Evolutionary conservation across 2,888 invertebrate genomes (phyloP).

Genomic region (Cosmia trapezina): DNA sequence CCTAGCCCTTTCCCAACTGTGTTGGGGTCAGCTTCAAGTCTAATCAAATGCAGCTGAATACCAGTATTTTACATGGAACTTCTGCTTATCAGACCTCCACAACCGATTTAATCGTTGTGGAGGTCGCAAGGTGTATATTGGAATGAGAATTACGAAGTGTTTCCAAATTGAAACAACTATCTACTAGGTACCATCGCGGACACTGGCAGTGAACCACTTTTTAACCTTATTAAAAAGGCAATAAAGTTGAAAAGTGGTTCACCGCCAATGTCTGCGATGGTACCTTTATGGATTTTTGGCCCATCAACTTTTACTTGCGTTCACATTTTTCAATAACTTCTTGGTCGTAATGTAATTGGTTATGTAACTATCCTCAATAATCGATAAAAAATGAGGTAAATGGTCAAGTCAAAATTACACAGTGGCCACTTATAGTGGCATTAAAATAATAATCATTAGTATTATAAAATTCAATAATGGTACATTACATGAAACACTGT

Average conservation of each 20-base stretch:
- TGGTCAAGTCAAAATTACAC: constrained; percentile 3
- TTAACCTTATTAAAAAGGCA: too few species aligned
- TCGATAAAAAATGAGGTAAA: constrained; percentile 18
- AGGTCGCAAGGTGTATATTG: neutral
- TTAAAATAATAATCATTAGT: constrained; percentile 22
- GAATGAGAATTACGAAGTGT: neutral
- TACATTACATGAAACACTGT: neutral
- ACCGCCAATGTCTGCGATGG: too few species aligned
- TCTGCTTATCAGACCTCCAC: neutral
- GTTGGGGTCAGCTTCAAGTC: neutral
- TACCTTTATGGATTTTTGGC: too few species aligned
- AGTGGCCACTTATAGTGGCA: neutral
- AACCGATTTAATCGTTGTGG: neutral
- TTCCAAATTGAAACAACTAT: neutral
- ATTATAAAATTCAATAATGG: constrained; percentile 19
- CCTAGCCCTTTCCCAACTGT: neutral
- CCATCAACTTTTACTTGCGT: constrained; percentile 20
- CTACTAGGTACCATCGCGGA: neutral
- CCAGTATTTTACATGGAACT: neutral
- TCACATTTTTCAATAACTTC: neutral
- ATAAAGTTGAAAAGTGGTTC: too few species aligned
- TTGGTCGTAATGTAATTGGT: constrained; percentile 1
- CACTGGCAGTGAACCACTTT: too few species aligned
- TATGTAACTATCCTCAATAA: constrained; percentile 24
- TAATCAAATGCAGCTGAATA: neutral